Conservation (phyloP, 1,140 invertebrate genomes). For the Lysiphlebus fabarum region DNA sequence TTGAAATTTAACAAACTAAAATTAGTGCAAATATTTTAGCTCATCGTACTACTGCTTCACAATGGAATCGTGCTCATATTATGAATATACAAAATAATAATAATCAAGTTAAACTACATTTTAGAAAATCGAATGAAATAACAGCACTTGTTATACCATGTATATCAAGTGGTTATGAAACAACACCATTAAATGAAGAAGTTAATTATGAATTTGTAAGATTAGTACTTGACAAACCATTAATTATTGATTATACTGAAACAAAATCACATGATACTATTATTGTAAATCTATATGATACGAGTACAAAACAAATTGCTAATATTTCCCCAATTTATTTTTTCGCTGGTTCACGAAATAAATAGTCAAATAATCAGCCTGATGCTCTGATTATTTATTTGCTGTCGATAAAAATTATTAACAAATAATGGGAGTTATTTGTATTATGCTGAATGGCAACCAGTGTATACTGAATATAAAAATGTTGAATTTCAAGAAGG, state of each 20-base stretch:
- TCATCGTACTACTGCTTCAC: slow-evolving; percentile 64
- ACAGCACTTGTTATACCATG: slow-evolving; percentile 75
- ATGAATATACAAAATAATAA: slow-evolving; percentile 47
- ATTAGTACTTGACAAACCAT: slow-evolving; percentile 51
- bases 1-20: slow-evolving; percentile 53
- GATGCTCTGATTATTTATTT: too few species aligned
- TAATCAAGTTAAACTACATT: slow-evolving; percentile 60
- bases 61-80: slow-evolving; percentile 71
- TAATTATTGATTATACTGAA: slow-evolving; percentile 59
- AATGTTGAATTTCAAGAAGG: too few species aligned
- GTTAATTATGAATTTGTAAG: slow-evolving; percentile 50
- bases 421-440: too few species aligned
- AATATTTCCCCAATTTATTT: slow-evolving; percentile 19
- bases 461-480: too few species aligned
- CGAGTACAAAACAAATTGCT: slow-evolving; percentile 10
- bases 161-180: slow-evolving; percentile 59
- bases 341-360: too few species aligned
- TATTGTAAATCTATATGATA: slow-evolving; percentile 57
- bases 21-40: slow-evolving; percentile 69
- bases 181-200: slow-evolving; percentile 39
- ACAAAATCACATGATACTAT: slow-evolving; percentile 50
- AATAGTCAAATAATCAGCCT: too few species aligned
- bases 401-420: too few species aligned
- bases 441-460: too few species aligned
- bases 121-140: slow-evolving; percentile 62